These are phyloP conservation scores for Lepisosteus osseus DNA, from an alignment of 2,113 vertebrate genomes.

Conservation along the genomic window DNA sequence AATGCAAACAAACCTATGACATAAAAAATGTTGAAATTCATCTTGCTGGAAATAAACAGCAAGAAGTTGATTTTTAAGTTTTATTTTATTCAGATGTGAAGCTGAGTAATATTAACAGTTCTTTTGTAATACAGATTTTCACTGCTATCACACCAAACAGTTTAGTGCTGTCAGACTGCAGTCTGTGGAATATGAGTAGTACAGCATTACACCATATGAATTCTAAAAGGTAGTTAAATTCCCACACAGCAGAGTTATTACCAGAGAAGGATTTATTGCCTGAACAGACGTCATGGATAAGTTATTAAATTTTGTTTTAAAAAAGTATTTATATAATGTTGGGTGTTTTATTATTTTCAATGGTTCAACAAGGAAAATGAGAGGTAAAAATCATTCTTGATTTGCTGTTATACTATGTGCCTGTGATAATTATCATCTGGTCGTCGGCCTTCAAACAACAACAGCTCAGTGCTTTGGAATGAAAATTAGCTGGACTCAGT, in stretches of 20 bases:
- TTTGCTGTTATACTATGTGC: background rate
- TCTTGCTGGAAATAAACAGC: too few species aligned
- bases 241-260: constrained; percentile 42
- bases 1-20: too few species aligned
- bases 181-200: constrained; percentile 32
- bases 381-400: constrained; percentile 8
- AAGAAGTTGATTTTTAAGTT: too few species aligned
- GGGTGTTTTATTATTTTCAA: constrained; percentile 31
- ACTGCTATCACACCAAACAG: too few species aligned
- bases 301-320: constrained; percentile 38
- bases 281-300: constrained; percentile 33
- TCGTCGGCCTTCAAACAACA: too few species aligned
- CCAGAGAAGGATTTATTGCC: constrained; percentile 33
- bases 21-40: too few species aligned
- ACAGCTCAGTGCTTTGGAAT: too few species aligned
- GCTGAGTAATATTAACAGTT: too few species aligned
- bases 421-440: too few species aligned
- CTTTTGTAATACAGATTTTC: too few species aligned
- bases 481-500: too few species aligned
- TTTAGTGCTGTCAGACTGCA: constrained; percentile 19
- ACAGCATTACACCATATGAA: constrained; percentile 16
- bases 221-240: constrained; percentile 36
- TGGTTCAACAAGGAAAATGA: background rate
- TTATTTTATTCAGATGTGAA: too few species aligned
- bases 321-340: constrained; percentile 44